Conservation (phyloP, 2,888 invertebrate genomes). For the Andrena bicolor region DNA sequence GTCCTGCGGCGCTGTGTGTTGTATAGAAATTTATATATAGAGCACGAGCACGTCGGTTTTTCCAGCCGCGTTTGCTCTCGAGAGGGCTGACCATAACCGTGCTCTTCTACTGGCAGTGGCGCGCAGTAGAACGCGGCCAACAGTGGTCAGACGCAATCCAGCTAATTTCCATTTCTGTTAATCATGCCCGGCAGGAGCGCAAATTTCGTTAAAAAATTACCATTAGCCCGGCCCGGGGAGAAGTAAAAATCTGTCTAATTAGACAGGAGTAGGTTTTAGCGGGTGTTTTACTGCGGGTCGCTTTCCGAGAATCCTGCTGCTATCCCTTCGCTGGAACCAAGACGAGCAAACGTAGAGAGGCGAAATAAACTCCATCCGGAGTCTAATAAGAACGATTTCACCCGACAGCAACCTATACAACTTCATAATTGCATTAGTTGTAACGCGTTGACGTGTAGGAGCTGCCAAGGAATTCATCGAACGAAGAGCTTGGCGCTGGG, state of each 20-base stretch:
- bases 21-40: not conserved
- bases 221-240: slow-evolving; percentile 1
- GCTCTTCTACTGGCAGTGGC: slow-evolving; percentile 18
- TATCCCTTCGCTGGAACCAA: not conserved
- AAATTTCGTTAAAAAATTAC: slow-evolving; percentile 39
- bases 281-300: slow-evolving; percentile 1
- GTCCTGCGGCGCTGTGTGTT: not conserved
- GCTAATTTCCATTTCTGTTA: slow-evolving; percentile 46
- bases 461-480: not conserved
- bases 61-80: not conserved
- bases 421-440: not conserved
- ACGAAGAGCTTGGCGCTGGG: not conserved
- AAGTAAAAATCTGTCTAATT: slow-evolving; percentile 49
- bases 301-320: too few species aligned
- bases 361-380: not conserved
- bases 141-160: slow-evolving; percentile 32
- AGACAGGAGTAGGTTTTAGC: slow-evolving; percentile 13
- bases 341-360: not conserved
- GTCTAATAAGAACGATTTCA: too few species aligned
- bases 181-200: slow-evolving; percentile 26
- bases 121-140: slow-evolving; percentile 26
- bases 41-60: not conserved
- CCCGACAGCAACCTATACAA: not conserved
- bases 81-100: slow-evolving; percentile 26
- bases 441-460: not conserved